phyloP scores from a whole-genome alignment of 2,888 invertebrate species.

The Tridacna crocea region DNA sequence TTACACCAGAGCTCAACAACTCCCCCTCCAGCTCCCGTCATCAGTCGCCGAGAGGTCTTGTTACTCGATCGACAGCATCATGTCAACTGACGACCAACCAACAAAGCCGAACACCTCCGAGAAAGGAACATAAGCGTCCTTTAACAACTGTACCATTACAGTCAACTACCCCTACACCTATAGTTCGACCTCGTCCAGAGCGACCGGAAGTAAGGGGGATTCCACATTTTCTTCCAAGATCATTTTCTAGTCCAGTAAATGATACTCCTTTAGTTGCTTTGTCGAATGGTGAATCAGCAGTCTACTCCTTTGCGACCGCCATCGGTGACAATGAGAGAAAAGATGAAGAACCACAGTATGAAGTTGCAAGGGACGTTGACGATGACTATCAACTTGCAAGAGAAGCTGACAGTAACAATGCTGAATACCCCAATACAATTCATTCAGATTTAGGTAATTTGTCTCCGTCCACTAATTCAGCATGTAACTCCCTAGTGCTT shows the following conservation, averaged over 20 bases:
- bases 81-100: constrained; percentile 11
- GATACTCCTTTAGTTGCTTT: background rate
- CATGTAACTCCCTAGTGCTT: background rate
- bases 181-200: constrained; percentile 53
- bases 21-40: constrained; percentile 34
- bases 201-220: constrained; percentile 46
- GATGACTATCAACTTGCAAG: background rate
- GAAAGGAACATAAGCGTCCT: constrained; percentile 56
- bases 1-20: constrained; percentile 22
- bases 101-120: constrained; percentile 32
- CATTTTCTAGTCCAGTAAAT: constrained; percentile 52
- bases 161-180: constrained; percentile 51
- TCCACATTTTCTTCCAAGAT: constrained; percentile 49
- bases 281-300: background rate
- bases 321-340: background rate
- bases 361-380: constrained; percentile 10
- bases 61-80: constrained; percentile 22
- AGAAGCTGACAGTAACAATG: background rate
- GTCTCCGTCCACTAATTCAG: background rate
- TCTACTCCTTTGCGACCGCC: background rate
- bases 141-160: constrained; percentile 57
- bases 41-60: constrained; percentile 43
- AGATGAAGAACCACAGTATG: constrained; percentile 5
- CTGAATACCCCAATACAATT: background rate
- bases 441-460: background rate